These are phyloP conservation scores for Symphodus melops DNA, from an alignment of 2,113 vertebrate species.

Conservation along the genomic window DNA sequence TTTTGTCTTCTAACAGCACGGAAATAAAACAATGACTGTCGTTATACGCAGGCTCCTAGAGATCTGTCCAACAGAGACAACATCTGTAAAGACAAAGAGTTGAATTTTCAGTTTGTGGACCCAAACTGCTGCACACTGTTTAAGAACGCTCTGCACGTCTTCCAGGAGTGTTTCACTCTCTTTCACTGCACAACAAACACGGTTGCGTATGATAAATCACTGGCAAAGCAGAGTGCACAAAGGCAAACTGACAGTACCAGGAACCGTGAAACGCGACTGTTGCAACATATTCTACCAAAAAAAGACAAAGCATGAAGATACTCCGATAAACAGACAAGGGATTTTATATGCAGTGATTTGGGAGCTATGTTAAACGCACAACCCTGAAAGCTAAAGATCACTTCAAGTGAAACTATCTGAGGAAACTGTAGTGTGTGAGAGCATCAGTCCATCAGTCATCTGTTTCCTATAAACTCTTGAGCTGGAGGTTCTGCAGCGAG, in stretches of 20 bases:
- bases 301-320: not conserved
- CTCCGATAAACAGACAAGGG: not conserved
- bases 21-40: conserved; percentile 2
- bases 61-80: rapidly evolving
- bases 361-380: not conserved
- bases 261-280: not conserved
- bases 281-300: not conserved
- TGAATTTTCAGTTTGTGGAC: not conserved
- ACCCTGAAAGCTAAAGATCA: too few species aligned
- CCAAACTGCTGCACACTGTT: not conserved
- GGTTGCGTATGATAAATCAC: not conserved
- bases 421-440: too few species aligned
- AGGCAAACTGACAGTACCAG: not conserved
- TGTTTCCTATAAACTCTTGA: too few species aligned
- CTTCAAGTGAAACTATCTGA: too few species aligned
- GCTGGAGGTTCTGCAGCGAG: too few species aligned
- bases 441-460: too few species aligned
- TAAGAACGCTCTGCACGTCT: conserved; percentile 26
- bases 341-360: not conserved
- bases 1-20: conserved; percentile 17
- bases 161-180: not conserved
- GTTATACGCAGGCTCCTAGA: not conserved
- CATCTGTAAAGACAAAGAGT: not conserved
- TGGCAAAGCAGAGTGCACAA: not conserved
- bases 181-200: not conserved